Evolutionary conservation across 2,797 vertebrate genomes (phyloP).

Genomic region (Alcedo quadribrachys): DNA sequence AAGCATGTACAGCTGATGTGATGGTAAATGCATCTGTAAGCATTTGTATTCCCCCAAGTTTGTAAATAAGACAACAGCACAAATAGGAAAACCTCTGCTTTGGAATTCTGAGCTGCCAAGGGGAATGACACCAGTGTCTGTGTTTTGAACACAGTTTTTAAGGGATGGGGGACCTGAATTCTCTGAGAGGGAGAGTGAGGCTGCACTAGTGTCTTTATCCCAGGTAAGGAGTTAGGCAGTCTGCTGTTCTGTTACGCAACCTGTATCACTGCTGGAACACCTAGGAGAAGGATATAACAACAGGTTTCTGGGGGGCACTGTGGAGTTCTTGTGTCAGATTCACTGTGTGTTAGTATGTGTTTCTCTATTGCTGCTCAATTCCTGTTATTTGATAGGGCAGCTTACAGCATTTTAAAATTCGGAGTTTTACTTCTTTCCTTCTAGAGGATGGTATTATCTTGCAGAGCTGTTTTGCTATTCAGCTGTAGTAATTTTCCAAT

Average conservation of each 20-base stretch:
- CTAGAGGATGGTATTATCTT: not conserved
- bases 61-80: not conserved
- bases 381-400: not conserved
- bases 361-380: not conserved
- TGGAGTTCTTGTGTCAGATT: not conserved
- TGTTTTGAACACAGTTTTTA: not conserved
- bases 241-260: not conserved
- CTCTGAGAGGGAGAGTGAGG: not conserved
- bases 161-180: not conserved
- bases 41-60: not conserved
- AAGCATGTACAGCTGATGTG: not conserved
- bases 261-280: not conserved
- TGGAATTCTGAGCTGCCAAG: not conserved
- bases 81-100: not conserved
- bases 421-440: not conserved
- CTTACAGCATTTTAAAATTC: constrained; percentile 1
- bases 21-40: not conserved
- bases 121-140: not conserved
- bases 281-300: not conserved
- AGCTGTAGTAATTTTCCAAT: not conserved
- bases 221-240: not conserved
- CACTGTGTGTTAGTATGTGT: not conserved
- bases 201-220: not conserved
- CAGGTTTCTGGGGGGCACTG: not conserved
- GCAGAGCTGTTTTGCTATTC: not conserved